phyloP scores from a whole-genome alignment of 2,888 invertebrate genomes.

The Eupithecia pulchellata region DNA sequence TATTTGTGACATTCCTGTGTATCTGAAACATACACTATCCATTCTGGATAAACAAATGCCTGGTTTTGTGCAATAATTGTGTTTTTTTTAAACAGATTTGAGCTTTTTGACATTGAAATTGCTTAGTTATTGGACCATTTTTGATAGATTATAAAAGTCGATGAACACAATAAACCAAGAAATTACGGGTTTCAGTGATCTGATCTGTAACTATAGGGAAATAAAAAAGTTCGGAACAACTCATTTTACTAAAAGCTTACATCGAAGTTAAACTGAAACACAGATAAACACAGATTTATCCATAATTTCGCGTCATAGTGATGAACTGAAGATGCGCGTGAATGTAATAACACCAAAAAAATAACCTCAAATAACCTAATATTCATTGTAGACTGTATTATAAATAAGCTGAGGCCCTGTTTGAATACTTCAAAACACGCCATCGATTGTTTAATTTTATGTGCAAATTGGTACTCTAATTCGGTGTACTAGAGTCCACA shows the following conservation, averaged over 20 bases:
- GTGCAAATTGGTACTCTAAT: no score
- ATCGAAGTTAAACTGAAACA: background rate
- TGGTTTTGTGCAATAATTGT: conserved; percentile 5
- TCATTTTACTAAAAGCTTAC: background rate
- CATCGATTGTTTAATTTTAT: no score
- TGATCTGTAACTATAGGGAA: background rate
- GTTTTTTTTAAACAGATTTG: background rate
- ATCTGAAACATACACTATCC: background rate
- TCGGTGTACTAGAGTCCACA: no score
- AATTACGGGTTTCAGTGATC: conserved; percentile 10
- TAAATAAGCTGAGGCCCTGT: no score
- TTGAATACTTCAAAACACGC: no score
- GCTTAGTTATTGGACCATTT: conserved; percentile 16
- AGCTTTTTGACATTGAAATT: background rate
- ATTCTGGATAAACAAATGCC: background rate
- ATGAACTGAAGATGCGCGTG: background rate
- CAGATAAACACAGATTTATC: background rate
- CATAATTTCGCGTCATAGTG: background rate
- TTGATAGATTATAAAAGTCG: conserved; percentile 10
- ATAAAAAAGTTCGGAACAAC: background rate
- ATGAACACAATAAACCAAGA: background rate
- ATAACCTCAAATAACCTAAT: conserved; percentile 1
- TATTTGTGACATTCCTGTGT: background rate
- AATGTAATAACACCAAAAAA: conserved; percentile 1
- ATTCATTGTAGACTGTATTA: conserved; percentile 1